Conservation (phyloP, 2,888 invertebrate genomes). For the Coecobrya sp. region DNA sequence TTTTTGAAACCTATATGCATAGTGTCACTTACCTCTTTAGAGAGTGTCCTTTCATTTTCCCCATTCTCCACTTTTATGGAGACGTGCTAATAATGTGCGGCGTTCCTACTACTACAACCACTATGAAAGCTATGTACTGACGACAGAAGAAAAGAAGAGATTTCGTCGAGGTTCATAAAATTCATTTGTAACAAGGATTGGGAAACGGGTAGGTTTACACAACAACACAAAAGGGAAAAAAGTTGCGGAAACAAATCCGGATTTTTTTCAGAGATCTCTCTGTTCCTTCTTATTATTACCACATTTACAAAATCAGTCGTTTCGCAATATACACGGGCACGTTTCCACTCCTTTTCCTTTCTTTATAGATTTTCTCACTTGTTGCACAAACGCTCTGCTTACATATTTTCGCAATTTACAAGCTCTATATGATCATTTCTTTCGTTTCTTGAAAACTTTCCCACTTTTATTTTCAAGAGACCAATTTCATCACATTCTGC, state of each 20-base stretch:
- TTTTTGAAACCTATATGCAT: neutral
- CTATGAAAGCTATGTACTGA: neutral
- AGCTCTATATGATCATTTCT: neutral
- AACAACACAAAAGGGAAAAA: conserved; percentile 6
- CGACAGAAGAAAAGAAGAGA: conserved; percentile 21
- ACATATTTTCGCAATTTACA: neutral
- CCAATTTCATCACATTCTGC: neutral
- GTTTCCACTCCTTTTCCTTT: neutral
- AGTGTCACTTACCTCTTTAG: conserved; percentile 67
- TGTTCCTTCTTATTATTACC: neutral
- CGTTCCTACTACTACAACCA: neutral
- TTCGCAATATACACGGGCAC: conserved; percentile 6
- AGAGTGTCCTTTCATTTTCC: conserved; percentile 78
- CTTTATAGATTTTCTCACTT: neutral
- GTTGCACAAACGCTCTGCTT: neutral
- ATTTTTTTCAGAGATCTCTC: neutral
- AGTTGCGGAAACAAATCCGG: neutral
- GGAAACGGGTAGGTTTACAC: conserved; percentile 17
- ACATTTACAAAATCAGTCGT: neutral
- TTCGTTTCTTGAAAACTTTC: conserved; percentile 22
- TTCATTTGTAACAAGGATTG: conserved; percentile 59
- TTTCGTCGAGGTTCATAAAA: conserved; percentile 60
- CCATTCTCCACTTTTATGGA: conserved; percentile 75
- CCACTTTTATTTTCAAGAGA: conserved; percentile 30
- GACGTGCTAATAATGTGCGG: conserved; percentile 45